phyloP scores from a whole-genome alignment of 2,888 invertebrate genomes.

The Andrena bicolor region DNA sequence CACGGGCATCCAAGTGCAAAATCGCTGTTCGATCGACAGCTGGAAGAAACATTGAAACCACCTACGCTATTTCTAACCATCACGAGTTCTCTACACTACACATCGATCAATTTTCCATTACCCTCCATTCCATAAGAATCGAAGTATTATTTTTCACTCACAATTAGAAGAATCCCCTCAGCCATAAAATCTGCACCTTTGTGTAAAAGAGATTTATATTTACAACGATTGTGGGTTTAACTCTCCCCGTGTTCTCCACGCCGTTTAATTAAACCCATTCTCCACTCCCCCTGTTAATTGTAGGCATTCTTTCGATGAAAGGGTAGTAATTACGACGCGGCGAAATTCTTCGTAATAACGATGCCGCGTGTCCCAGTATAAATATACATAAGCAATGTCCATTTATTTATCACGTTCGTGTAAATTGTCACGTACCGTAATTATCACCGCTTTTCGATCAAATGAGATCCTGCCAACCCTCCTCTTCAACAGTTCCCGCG shows the following conservation, averaged over 20 bases:
- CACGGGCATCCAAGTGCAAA: not conserved
- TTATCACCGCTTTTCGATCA: not conserved
- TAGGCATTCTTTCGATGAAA: not conserved
- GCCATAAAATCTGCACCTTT: not conserved
- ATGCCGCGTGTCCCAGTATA: constrained; percentile 2
- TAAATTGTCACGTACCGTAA: not conserved
- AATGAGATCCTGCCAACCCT: not conserved
- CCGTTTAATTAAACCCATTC: not conserved
- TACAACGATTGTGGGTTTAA: not conserved
- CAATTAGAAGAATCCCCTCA: not conserved
- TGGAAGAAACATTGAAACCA: not conserved
- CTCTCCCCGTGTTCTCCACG: not conserved
- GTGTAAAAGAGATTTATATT: not conserved
- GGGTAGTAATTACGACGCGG: constrained; percentile 4
- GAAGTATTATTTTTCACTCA: not conserved
- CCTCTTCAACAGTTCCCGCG: not conserved
- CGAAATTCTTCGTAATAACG: constrained; percentile 5
- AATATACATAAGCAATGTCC: not conserved
- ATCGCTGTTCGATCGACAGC: not conserved
- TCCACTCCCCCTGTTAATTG: not conserved
- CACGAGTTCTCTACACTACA: not conserved
- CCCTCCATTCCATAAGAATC: not conserved
- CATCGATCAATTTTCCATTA: not conserved
- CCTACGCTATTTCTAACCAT: not conserved
- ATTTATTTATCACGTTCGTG: not conserved